phyloP scores from a whole-genome alignment of 2,113 vertebrate species.

The Ibidorhyncha struthersii region DNA sequence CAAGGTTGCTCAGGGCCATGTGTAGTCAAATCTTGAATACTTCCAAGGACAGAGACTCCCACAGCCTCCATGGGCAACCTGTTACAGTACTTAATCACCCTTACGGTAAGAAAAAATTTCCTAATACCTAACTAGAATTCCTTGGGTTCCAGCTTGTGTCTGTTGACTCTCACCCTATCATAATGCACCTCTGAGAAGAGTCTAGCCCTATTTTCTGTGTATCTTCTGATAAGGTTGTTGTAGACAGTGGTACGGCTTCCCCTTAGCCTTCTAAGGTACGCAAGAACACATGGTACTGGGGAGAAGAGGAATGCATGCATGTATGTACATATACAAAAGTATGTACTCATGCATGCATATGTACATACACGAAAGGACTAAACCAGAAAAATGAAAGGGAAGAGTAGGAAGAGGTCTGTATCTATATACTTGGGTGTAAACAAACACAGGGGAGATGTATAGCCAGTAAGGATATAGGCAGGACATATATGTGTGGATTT shows the following conservation, averaged over 20 bases:
- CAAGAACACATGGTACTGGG: background rate
- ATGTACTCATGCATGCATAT: background rate
- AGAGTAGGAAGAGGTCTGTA: background rate
- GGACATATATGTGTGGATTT: background rate
- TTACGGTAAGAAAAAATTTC: background rate
- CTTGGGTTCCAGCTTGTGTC: background rate
- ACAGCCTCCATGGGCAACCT: background rate
- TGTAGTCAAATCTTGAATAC: background rate
- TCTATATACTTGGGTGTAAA: background rate
- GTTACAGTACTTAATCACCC: background rate
- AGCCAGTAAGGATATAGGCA: background rate
- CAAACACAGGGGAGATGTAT: background rate
- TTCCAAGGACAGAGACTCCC: background rate
- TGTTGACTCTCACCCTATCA: background rate
- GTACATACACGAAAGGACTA: background rate
- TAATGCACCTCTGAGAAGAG: background rate
- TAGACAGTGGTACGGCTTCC: accelerated
- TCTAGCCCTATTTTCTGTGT: background rate
- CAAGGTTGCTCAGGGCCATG: background rate
- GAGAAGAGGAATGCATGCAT: background rate
- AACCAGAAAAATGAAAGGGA: background rate
- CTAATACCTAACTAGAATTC: background rate
- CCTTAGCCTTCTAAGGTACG: background rate
- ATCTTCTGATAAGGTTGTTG: background rate
- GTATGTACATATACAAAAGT: background rate